Conservation (phyloP, 2,113 vertebrate species). For the Gopherus flavomarginatus region DNA sequence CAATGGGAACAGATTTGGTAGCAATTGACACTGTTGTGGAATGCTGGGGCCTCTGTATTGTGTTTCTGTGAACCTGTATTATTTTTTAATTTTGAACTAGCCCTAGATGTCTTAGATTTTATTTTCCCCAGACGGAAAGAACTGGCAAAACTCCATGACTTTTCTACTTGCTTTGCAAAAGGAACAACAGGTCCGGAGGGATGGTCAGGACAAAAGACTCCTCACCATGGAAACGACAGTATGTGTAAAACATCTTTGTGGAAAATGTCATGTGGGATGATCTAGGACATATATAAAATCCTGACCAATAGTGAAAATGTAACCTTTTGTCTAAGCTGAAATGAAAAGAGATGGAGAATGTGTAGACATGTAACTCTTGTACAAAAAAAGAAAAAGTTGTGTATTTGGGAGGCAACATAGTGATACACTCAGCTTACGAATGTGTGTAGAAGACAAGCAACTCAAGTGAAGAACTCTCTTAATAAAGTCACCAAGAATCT, state of each 20-base stretch:
- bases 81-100: neutral
- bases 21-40: neutral
- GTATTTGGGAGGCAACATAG: neutral
- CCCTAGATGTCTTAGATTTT: constrained; percentile 25
- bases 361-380: neutral
- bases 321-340: neutral
- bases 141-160: constrained; percentile 33
- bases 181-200: constrained; percentile 53
- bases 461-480: constrained; percentile 37
- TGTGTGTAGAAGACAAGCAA: neutral
- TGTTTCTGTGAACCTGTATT: neutral
- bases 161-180: constrained; percentile 45
- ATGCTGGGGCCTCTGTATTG: neutral
- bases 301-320: neutral
- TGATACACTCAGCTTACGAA: neutral
- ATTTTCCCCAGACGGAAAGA: constrained; percentile 23
- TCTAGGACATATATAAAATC: neutral
- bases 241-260: constrained; percentile 6
- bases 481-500: constrained; percentile 28
- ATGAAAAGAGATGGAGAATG: constrained; percentile 7
- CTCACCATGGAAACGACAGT: constrained; percentile 3
- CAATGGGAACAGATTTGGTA: neutral
- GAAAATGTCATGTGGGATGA: neutral
- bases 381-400: neutral
- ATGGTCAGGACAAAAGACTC: constrained; percentile 23